Evolutionary conservation across 2,797 vertebrate species (phyloP).

Genomic region (Pygocentrus nattereri): DNA sequence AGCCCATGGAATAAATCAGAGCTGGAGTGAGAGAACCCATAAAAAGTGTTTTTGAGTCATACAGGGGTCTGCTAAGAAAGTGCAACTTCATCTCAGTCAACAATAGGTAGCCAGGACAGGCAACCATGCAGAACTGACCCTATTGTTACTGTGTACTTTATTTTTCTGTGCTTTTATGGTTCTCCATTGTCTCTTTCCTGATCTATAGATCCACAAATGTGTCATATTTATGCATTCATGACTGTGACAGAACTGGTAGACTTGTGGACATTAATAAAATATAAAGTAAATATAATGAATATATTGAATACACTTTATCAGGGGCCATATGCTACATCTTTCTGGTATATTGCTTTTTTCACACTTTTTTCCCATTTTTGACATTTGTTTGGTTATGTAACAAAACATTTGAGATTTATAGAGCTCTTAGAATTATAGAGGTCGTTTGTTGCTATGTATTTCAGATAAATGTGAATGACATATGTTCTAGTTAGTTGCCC

Average conservation of each 20-base stretch:
- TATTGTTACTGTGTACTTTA: conserved; percentile 43
- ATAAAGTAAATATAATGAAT: too few species aligned
- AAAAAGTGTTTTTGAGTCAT: conserved; percentile 58
- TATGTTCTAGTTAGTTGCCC: too few species aligned
- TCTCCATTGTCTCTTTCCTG: conserved; percentile 28
- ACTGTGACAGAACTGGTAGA: background rate
- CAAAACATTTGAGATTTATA: too few species aligned
- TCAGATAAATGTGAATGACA: too few species aligned
- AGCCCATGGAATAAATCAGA: conserved; percentile 63
- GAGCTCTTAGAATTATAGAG: too few species aligned
- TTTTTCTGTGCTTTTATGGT: conserved; percentile 60
- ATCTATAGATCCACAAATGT: conserved; percentile 50
- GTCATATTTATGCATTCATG: background rate
- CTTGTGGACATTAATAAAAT: conserved; percentile 1
- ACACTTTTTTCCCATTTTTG: background rate
- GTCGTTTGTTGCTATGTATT: too few species aligned
- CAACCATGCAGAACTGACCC: conserved; percentile 18
- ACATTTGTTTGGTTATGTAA: too few species aligned
- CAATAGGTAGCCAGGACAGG: background rate
- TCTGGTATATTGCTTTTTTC: background rate
- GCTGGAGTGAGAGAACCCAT: conserved; percentile 40
- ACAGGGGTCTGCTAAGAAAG: conserved; percentile 5
- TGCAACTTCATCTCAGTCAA: conserved; percentile 43
- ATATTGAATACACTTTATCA: background rate
- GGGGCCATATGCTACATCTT: background rate